phyloP scores from a whole-genome alignment of 2,113 vertebrate species.

The Saccopteryx leptura region DNA sequence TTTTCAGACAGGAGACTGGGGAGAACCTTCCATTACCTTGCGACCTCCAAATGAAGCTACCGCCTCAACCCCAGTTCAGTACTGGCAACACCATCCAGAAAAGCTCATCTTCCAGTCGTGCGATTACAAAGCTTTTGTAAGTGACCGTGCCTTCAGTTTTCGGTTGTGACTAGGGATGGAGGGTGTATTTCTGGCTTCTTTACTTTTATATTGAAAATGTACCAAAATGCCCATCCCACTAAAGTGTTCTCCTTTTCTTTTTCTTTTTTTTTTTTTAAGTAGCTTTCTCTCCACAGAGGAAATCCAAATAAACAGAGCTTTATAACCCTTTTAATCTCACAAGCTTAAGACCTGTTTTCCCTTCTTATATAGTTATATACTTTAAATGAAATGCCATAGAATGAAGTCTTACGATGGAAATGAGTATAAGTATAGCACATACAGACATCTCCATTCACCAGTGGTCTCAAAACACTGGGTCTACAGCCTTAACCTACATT shows the following conservation, averaged over 20 bases:
- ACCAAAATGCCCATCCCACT: not conserved
- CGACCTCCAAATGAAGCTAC: conserved; percentile 98
- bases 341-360: not conserved
- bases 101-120: conserved; percentile 99
- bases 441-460: not conserved
- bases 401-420: not conserved
- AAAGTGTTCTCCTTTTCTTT: not conserved
- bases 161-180: not conserved
- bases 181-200: not conserved
- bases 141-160: conserved; percentile 82
- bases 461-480: not conserved
- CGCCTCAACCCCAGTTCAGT: conserved; percentile 98
- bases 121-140: conserved; percentile 99
- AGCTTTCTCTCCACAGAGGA: conserved; percentile 9
- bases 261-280: not conserved
- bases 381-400: not conserved
- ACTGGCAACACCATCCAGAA: conserved; percentile 99
- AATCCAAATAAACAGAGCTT: not conserved
- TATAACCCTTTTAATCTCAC: not conserved
- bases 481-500: not conserved
- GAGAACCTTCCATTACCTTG: conserved; percentile 97
- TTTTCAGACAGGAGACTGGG: conserved; percentile 99
- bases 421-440: not conserved
- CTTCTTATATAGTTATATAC: not conserved
- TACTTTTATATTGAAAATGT: conserved; percentile 8